Evolutionary conservation across 2,888 invertebrate genomes (phyloP).

Genomic region (Drosophila infuscata): DNA sequence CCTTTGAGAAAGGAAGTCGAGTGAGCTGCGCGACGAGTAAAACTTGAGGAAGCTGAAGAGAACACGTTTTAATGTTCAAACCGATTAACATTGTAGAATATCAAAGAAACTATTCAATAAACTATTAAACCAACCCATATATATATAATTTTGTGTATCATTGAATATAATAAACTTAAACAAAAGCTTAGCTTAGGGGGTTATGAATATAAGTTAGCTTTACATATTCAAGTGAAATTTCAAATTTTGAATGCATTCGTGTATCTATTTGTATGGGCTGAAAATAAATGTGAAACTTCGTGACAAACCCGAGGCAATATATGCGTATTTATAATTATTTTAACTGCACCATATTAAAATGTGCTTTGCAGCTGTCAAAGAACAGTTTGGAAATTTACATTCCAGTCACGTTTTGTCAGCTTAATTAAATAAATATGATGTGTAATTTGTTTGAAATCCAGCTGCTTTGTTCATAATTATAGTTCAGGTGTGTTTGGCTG

Average conservation of each 20-base stretch:
- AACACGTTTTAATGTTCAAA: no score
- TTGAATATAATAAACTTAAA: neutral
- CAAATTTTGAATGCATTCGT: no score
- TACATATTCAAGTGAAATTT: neutral
- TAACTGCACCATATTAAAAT: constrained; percentile 49
- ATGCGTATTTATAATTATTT: constrained; percentile 55
- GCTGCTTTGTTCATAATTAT: constrained; percentile 8
- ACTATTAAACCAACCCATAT: no score
- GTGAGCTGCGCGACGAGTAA: no score
- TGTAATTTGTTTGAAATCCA: constrained; percentile 8
- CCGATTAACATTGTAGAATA: no score
- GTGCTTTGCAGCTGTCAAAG: constrained; percentile 34
- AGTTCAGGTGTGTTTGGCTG: neutral
- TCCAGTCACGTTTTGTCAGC: constrained; percentile 61
- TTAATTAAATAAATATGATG: constrained; percentile 46
- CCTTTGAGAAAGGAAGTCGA: no score
- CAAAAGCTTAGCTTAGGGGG: neutral
- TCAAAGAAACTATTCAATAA: no score
- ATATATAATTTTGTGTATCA: neutral
- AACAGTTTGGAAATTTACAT: constrained; percentile 28
- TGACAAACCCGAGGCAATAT: constrained; percentile 12
- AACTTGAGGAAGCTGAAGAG: no score
- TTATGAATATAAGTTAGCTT: neutral
- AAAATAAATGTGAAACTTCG: neutral
- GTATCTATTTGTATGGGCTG: neutral